Evolutionary conservation across 1,140 invertebrate species (phyloP).

Genomic region (Lordiphosa collinella): DNA sequence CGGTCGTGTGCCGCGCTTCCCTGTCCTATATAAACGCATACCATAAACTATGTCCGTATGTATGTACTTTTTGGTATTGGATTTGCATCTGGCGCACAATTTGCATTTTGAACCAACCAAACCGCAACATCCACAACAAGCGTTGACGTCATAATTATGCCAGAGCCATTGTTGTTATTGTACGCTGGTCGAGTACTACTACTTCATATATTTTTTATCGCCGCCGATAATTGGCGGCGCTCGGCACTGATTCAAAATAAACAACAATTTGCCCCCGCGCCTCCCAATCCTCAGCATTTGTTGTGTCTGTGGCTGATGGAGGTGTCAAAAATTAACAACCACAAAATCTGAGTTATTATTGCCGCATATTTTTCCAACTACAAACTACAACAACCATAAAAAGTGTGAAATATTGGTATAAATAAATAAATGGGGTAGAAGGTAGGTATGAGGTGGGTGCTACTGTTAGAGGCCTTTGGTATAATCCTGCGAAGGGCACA

Average conservation of each 20-base stretch:
- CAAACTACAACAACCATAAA: slow-evolving; percentile 22
- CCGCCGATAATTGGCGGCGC: slow-evolving; percentile 60
- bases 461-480: too few species aligned
- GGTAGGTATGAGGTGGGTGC: neutral
- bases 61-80: neutral
- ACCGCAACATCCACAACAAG: slow-evolving; percentile 3
- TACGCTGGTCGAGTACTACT: slow-evolving; percentile 15
- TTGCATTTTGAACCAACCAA: slow-evolving; percentile 33
- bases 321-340: slow-evolving; percentile 67
- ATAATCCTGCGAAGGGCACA: too few species aligned
- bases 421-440: neutral
- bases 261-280: slow-evolving; percentile 22
- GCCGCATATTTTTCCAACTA: slow-evolving; percentile 41
- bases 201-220: slow-evolving; percentile 38
- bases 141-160: slow-evolving; percentile 59
- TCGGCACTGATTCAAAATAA: slow-evolving; percentile 57
- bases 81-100: slow-evolving; percentile 51
- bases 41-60: neutral
- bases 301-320: slow-evolving; percentile 55
- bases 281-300: slow-evolving; percentile 20
- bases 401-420: slow-evolving; percentile 22
- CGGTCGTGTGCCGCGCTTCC: slow-evolving; percentile 9
- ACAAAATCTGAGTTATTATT: slow-evolving; percentile 71
- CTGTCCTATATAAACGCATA: too few species aligned
- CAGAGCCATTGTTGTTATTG: slow-evolving; percentile 8